Evolutionary conservation across 2,888 invertebrate genomes (phyloP).

Genomic region (Adelphocoris suturalis): DNA sequence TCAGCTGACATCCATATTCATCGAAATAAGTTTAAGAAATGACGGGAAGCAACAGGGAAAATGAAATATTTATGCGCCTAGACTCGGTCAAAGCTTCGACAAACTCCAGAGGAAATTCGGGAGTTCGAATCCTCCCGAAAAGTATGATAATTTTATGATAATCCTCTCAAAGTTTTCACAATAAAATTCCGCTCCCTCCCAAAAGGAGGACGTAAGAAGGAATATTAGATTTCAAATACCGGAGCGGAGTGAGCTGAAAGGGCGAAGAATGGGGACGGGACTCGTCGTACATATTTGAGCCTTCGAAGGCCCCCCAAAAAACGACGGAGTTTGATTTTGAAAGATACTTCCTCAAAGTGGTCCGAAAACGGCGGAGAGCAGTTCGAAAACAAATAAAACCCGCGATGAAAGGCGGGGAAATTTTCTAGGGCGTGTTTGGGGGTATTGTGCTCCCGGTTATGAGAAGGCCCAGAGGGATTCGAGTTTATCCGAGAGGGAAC

Average conservation of each 20-base stretch:
- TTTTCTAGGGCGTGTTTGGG: background rate
- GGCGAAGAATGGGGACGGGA: background rate
- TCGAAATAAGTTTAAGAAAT: background rate
- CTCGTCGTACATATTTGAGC: constrained; percentile 26
- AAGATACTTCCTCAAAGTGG: background rate
- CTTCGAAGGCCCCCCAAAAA: background rate
- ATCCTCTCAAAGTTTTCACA: constrained; percentile 26
- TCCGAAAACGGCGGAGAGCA: background rate
- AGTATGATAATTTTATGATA: constrained; percentile 17
- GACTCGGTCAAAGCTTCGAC: background rate
- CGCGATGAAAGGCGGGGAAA: background rate
- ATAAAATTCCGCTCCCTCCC: constrained; percentile 7
- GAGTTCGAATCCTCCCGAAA: constrained; percentile 9
- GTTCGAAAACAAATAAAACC: constrained; percentile 19
- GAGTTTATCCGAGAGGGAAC: no score
- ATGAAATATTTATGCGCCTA: constrained; percentile 9
- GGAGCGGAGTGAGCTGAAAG: background rate
- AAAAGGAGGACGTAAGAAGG: background rate
- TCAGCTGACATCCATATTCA: background rate
- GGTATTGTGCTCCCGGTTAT: no score
- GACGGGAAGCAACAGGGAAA: background rate
- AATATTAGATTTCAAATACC: constrained; percentile 34
- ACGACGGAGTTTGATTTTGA: constrained; percentile 10
- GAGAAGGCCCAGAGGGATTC: no score
- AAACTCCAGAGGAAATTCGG: background rate